phyloP scores from a whole-genome alignment of 2,888 invertebrate species.

The Isoperla grammatica region DNA sequence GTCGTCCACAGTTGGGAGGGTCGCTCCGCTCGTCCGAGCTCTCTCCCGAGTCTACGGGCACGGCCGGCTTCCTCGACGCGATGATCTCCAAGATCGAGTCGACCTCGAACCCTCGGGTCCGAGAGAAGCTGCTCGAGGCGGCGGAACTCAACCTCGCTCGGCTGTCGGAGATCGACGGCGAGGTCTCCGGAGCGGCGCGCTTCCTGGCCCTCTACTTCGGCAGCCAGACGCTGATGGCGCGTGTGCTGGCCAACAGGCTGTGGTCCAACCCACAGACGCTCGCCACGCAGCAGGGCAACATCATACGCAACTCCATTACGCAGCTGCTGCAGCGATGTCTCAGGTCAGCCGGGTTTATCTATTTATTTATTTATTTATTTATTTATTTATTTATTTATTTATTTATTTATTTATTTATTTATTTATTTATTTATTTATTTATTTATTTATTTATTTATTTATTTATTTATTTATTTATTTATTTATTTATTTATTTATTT shows the following conservation, averaged over 20 bases:
- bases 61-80: slow-evolving; percentile 65
- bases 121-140: slow-evolving; percentile 54
- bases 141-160: slow-evolving; percentile 63
- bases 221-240: slow-evolving; percentile 49
- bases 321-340: slow-evolving; percentile 46
- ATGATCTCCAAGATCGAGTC: slow-evolving; percentile 68
- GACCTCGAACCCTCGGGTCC: slow-evolving; percentile 47
- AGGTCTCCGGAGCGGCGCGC: slow-evolving; percentile 72
- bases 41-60: slow-evolving; percentile 44
- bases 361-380: slow-evolving; percentile 19
- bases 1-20: slow-evolving; percentile 30
- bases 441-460: no score
- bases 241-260: slow-evolving; percentile 43
- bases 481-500: no score
- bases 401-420: slow-evolving; percentile 18
- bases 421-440: no score
- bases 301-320: slow-evolving; percentile 45
- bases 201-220: slow-evolving; percentile 76
- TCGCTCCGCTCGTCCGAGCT: slow-evolving; percentile 31
- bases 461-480: no score
- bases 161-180: slow-evolving; percentile 60
- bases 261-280: slow-evolving; percentile 47
- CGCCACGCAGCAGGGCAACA: slow-evolving; percentile 42
- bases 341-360: slow-evolving; percentile 42
- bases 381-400: slow-evolving; percentile 11